Conservation (phyloP, 1,140 invertebrate species). For the Meloidogyne exigua region DNA sequence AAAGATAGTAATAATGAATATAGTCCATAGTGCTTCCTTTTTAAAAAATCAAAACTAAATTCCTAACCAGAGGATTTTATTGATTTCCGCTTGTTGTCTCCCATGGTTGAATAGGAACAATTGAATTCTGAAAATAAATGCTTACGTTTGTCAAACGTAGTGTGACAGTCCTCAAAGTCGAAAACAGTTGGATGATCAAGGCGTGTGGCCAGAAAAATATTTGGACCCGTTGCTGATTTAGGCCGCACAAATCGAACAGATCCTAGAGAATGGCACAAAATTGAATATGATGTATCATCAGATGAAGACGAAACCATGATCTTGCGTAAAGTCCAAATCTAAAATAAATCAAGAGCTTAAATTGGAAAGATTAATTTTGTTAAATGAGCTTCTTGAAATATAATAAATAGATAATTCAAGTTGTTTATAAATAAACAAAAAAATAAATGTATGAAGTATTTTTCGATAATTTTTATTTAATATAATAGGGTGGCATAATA, state of each 20-base stretch:
- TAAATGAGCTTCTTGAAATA: neutral
- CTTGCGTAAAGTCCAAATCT: neutral
- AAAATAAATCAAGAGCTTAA: neutral
- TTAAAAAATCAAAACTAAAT: neutral
- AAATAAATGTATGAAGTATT: no score
- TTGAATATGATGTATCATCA: neutral
- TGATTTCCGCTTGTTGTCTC: conserved; percentile 49
- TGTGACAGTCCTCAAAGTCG: conserved; percentile 60
- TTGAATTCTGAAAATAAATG: conserved; percentile 27
- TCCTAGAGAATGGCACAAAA: neutral
- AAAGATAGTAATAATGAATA: neutral
- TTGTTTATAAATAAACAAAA: neutral
- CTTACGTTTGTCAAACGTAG: conserved; percentile 45
- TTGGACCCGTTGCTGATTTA: conserved; percentile 12
- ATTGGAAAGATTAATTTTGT: neutral
- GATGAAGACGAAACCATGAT: neutral
- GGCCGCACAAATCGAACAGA: neutral
- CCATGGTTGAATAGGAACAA: conserved; percentile 34
- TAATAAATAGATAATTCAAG: neutral
- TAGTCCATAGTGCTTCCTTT: no score
- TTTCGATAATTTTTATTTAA: neutral
- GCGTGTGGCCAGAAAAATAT: conserved; percentile 41
- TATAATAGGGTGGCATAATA: neutral
- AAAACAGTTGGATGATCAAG: conserved; percentile 53
- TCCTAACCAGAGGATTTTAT: conserved; percentile 56